Base-by-base conservation (phyloP, 2,888 invertebrate genomes). In the Xanthostigma xanthostigma region DNA sequence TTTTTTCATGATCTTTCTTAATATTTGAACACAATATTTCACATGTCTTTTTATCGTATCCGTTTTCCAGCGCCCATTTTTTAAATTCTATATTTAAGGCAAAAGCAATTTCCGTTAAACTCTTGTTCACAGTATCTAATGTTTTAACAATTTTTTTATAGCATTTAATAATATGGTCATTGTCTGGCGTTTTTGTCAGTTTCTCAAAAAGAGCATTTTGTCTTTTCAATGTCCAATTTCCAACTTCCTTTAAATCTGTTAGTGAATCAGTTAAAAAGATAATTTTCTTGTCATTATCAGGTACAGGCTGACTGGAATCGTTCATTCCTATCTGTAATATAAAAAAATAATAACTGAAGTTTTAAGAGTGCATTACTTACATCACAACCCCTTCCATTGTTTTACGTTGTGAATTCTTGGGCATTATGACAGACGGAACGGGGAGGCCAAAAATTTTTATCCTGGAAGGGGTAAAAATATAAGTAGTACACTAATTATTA, bases 391-490 rank as follows among this genome's bases (percentile, higher is more conserved):
- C 42, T 42, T 42, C 42, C 42, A 42, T 42, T 12, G 42, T 42
- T 13, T 17, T 33, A 9, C 12, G 42, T 27, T 12, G 12, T 42
- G 17, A 13, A 33, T 12, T 42, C 42, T 12, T 34, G 42, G 33
- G 12, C 40, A 42, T 27, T 27, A 27, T 27, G 27, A 27, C 27
- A 27, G 27, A 27, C 27, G 27, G 27, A 27, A 27, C 27, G 6
- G 27, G 27, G 27, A 27, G 27, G 6, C 27, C 27, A 27, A 27
- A 27, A 27, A 27, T 27, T 27, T 17, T 27, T 27, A 27, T 27
- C 42, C 42, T 42, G 42, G 42, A 42, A 42, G 42, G 42, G 42
- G 42, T 13, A 42, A 42, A 42, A 42, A 42, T 42, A 42, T 42
- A 42, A 42, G 27, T 42, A 27, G 27, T 27, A 27, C 27, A 27